A percentile compares a stretch with the other conserved stretches of the same genome.
These are phyloP conservation scores for Ceuthmochares aereus DNA, from an alignment of 2,113 vertebrate species.

Conservation along the genomic window DNA sequence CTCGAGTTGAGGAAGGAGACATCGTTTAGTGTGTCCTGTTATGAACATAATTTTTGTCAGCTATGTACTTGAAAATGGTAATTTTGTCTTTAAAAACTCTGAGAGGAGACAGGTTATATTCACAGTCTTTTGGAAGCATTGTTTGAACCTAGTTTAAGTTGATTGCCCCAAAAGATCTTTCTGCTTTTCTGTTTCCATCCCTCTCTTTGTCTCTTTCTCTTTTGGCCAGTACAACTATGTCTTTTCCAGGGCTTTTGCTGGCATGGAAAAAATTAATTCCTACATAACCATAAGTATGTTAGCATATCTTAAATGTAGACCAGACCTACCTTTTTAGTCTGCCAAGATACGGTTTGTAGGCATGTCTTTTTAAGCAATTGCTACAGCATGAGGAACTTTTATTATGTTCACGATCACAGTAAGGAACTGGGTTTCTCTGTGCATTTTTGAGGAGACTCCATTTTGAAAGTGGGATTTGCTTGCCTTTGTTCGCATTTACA, in stretches of 20 bases:
- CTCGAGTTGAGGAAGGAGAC: background rate
- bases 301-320: background rate
- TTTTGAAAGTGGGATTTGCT: background rate
- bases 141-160: background rate
- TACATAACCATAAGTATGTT: background rate
- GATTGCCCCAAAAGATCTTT: background rate
- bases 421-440: background rate
- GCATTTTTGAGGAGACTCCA: background rate
- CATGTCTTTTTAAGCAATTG: background rate
- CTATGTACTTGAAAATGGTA: background rate
- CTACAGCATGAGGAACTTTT: background rate
- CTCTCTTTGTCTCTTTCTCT: rapidly evolving
- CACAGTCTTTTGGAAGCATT: background rate
- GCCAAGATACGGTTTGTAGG: background rate
- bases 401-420: background rate
- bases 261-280: background rate
- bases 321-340: background rate
- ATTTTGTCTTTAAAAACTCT: background rate
- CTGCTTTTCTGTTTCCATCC: background rate
- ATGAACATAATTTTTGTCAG: background rate
- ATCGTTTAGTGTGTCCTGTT: background rate
- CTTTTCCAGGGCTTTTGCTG: background rate
- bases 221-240: background rate
- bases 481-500: background rate
- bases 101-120: background rate